A percentile compares a stretch with the other conserved stretches of the same genome.
phyloP scores from a whole-genome alignment of 2,888 invertebrate genomes.

The Drosophila atripex region DNA sequence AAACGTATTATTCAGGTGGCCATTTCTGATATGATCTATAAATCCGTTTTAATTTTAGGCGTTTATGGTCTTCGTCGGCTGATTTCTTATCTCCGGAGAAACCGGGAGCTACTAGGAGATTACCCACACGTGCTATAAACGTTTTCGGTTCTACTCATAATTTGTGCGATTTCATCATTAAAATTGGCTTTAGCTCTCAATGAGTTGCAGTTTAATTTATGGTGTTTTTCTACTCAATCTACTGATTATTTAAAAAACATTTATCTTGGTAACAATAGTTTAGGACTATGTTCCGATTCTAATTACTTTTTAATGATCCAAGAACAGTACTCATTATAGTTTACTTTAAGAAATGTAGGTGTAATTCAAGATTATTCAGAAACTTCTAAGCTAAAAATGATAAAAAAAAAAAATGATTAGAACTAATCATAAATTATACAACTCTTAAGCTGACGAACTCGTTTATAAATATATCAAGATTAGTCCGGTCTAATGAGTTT shows the following conservation, averaged over 20 bases:
- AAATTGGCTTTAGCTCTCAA: neutral
- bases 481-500: constrained; percentile 7
- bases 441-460: constrained; percentile 3
- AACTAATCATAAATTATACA: neutral
- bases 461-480: constrained; percentile 19
- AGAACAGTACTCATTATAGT: neutral
- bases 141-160: neutral
- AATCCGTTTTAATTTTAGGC: constrained; percentile 36
- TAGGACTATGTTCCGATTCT: neutral
- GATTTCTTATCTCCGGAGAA: constrained; percentile 3
- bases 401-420: too few species aligned
- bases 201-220: neutral
- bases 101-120: neutral
- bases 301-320: neutral
- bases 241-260: neutral
- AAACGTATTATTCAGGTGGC: constrained; percentile 12
- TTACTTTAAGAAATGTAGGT: constrained; percentile 11
- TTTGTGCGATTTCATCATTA: neutral
- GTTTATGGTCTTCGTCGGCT: constrained; percentile 8
- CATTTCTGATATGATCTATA: constrained; percentile 13
- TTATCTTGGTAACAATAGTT: neutral
- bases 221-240: neutral
- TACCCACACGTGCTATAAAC: constrained; percentile 20
- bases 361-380: too few species aligned
- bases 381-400: too few species aligned